Base-by-base conservation (phyloP, 2,888 invertebrate genomes). In the Caenorhabditis becei region DNA sequence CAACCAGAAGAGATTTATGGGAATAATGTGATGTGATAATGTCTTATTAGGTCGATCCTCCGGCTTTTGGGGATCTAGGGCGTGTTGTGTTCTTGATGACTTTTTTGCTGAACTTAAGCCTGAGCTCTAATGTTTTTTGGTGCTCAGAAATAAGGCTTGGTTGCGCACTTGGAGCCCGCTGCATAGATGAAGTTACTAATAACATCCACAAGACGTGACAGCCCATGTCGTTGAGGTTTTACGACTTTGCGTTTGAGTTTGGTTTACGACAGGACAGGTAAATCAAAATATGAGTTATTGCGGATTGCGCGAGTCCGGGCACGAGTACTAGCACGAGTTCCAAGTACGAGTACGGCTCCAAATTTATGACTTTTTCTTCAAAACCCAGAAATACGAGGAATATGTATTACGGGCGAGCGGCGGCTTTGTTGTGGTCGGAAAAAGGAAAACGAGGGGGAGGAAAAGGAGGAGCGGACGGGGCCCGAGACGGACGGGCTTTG, bases 331-430 rank as follows among this genome's bases (percentile, higher is more conserved):
- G 20, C 23, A 53, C 18, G 14, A 53, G 18, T 11, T 7, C 23
- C 53, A 20, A 53, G 35, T 47, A 47, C 8, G 47, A 47, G 4
- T 47, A 47, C n/a, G 53, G 23, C 54, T 41, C 26, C 47, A 72
- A 72, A 72, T 63, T 72, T 63, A 72, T 63, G 71, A 56, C 63
- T 47, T 63, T 56, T 53, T 72, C 71, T 56, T 62, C 54, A 61
- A 71, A 62, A 61, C 28, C 61, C 28, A 71, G 61, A 54, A 71
- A 53, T 23, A 26, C 24, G 10, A 53, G 53, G 26, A 53, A 11
- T 26, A 53, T 24, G 24, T 53, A 26, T 53, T 53, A 53, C 53
- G 53, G 7, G 24, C 26, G 14, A 3, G 71, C 41, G 54, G 70
- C 49, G 37, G 63, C 54, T 71, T 71, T 71, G 62, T 72, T 62